Evolutionary conservation across 2,888 invertebrate species (phyloP).

Genomic region (Harmothoe impar): DNA sequence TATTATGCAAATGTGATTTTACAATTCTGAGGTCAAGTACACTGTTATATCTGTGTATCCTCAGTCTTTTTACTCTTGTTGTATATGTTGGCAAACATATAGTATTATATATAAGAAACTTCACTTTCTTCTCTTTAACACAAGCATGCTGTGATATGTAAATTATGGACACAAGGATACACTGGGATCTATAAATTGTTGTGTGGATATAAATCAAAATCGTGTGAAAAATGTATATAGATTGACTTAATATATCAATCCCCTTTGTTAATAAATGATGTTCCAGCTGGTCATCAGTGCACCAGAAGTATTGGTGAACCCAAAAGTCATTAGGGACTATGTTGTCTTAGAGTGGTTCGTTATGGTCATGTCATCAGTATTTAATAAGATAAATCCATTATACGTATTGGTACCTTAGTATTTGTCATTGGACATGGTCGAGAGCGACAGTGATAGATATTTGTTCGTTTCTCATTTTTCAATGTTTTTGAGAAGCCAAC

Average conservation of each 20-base stretch:
- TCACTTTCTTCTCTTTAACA: constrained; percentile 46
- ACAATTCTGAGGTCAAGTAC: background rate
- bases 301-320: background rate
- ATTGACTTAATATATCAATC: constrained; percentile 7
- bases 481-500: too few species aligned
- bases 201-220: constrained; percentile 38
- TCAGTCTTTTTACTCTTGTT: constrained; percentile 9
- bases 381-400: background rate
- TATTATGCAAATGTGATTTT: background rate
- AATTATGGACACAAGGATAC: constrained; percentile 35
- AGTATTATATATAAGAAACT: background rate
- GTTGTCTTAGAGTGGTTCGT: background rate
- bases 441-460: too few species aligned
- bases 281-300: background rate
- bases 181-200: background rate
- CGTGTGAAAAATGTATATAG: constrained; percentile 24
- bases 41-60: background rate
- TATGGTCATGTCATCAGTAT: background rate
- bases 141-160: constrained; percentile 60
- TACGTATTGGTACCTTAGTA: background rate
- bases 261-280: background rate
- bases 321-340: background rate
- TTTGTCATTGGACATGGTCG: background rate
- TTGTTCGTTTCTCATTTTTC: too few species aligned
- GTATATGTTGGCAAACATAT: constrained; percentile 20